Evolutionary conservation across 2,888 invertebrate genomes (phyloP), one percentile per base, ranked within the genome.

Genomic region (Drosophila subquinaria): DNA sequence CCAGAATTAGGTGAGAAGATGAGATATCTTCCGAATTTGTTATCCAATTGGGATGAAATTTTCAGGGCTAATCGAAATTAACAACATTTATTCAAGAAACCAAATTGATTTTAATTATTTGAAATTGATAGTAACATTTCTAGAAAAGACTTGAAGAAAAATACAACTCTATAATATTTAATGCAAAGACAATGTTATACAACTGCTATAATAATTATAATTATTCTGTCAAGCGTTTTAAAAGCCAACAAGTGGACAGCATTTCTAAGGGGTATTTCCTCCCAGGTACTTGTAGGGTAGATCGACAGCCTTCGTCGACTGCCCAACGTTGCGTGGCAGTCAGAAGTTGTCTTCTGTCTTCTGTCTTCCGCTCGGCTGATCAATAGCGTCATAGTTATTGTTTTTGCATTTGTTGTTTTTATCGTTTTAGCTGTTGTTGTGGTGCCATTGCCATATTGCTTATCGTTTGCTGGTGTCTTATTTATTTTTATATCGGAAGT

Each of bases 401-500:
- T 35, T 8, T 2, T 53, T 23, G 35, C 27, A 13, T 23, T 40
- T 42, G 13, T 27, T n/a, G 36, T 27, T 50, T 47, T 20, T 17
- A 45, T 20, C 36, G 27, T 45, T 33, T 5, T 11, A 5, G 48
- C 11, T 33, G 48, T 15, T 50, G 33, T 50, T 35, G 50, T 50
- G 17, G 33, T 42, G 35, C 43, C 61, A 53, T 40, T 62, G 73
- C 47, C 56, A 27, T 40, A 11, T 23, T n/a, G 63, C 62, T 79
- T 81, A 61, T 63, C 67, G 50, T 40, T 48, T 48, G 47, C 38
- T 48, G 13, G 13, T 57, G 38, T 65, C 33, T 60, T 56, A 53
- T 76, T 23, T 48, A 20, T 43, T 20, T 38, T 11, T 57, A 67
- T 63, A 77, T 82, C 86, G 83, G 83, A 82, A 86, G 86, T 73